phyloP scores from a whole-genome alignment of 2,888 invertebrate genomes.

The Didymodactylos carnosus region DNA sequence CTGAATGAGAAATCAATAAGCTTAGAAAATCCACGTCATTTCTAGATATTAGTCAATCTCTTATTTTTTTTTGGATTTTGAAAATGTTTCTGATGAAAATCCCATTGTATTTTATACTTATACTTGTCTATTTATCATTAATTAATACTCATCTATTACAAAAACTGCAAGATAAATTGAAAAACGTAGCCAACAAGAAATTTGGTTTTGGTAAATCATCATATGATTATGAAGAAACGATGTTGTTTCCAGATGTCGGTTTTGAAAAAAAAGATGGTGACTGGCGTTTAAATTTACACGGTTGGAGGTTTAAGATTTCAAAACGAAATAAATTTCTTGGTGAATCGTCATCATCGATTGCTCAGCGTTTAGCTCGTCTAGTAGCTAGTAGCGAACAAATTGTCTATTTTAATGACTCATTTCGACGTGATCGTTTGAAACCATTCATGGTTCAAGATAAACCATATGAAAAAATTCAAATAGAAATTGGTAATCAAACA shows the following conservation, averaged over 20 bases:
- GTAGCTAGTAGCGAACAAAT: background rate
- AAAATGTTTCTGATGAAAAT: too few relatives aligned
- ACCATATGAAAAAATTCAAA: background rate
- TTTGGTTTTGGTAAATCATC: background rate
- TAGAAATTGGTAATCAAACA: background rate
- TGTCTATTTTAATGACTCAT: background rate
- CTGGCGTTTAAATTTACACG: conserved; percentile 1
- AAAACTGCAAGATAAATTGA: background rate
- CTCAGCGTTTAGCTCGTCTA: background rate
- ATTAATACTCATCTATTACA: background rate
- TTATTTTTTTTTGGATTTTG: too few relatives aligned
- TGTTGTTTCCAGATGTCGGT: background rate
- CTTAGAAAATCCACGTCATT: too few relatives aligned
- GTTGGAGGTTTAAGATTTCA: background rate
- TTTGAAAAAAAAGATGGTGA: background rate
- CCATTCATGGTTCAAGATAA: background rate
- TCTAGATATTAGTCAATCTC: too few relatives aligned
- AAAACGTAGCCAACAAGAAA: background rate
- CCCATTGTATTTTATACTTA: too few relatives aligned
- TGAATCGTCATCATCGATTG: background rate
- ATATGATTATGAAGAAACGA: background rate
- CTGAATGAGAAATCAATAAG: too few relatives aligned
- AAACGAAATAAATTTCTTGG: background rate
- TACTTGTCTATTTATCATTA: too few relatives aligned
- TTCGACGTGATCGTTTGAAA: background rate